phyloP scores from a whole-genome alignment of 2,888 invertebrate species.

The Heteropelma amictum region DNA sequence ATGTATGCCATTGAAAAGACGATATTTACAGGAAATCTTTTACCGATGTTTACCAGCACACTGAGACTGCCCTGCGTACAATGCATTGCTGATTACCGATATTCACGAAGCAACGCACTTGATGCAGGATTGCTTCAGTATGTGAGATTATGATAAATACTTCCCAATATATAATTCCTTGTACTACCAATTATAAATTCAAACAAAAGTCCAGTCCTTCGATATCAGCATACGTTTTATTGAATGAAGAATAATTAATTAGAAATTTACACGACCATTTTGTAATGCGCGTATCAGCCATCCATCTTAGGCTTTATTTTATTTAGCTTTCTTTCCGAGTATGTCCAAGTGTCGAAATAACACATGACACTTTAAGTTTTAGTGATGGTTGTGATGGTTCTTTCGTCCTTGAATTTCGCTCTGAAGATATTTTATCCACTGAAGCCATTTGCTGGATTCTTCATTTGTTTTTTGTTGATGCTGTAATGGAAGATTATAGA shows the following conservation, averaged over 20 bases:
- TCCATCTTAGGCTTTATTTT: neutral
- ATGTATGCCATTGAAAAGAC: neutral
- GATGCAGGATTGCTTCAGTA: slow-evolving; percentile 76
- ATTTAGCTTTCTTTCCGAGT: neutral
- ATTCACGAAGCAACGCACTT: slow-evolving; percentile 76
- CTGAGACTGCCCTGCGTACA: slow-evolving; percentile 76
- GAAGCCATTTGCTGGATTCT: slow-evolving; percentile 62
- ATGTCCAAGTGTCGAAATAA: neutral
- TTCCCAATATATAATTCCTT: too few species aligned
- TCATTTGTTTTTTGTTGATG: slow-evolving; percentile 63
- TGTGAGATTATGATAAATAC: too few species aligned
- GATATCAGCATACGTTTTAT: too few species aligned
- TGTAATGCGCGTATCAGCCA: too few species aligned
- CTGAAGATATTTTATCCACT: slow-evolving; percentile 65
- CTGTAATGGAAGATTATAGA: slow-evolving; percentile 39
- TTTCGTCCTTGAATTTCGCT: slow-evolving; percentile 60
- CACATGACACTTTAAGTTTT: slow-evolving; percentile 18
- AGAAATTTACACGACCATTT: too few species aligned
- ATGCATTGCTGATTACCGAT: slow-evolving; percentile 75
- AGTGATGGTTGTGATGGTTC: slow-evolving; percentile 70
- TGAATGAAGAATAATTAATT: neutral
- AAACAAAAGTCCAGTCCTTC: slow-evolving; percentile 18
- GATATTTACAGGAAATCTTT: neutral
- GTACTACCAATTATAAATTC: neutral
- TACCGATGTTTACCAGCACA: slow-evolving; percentile 69